Evolutionary conservation across 2,113 vertebrate species (phyloP), one percentile per base, ranked within the genome.

Genomic region (Dinomys branickii): DNA sequence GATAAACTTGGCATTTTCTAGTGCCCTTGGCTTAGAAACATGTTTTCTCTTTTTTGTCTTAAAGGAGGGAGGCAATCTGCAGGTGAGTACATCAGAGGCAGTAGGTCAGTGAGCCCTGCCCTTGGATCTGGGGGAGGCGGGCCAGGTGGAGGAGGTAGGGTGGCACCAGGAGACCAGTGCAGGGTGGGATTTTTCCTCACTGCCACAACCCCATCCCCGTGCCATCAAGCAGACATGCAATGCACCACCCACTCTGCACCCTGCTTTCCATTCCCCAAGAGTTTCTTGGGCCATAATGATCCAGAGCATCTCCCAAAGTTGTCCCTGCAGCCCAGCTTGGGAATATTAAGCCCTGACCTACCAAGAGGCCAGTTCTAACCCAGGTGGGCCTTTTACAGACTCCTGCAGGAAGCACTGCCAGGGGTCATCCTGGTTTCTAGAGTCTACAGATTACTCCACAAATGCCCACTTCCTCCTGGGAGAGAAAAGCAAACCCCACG

Each of bases 91-190:
- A 8, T 19, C 14, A 0, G 33, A 58, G 65, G 81, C 9, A 4
- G 50, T 7, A 17, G 94, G 19, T 28, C 50, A 17, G 56, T 28
- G 11, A 20, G 12, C 17, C 11, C 47, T 22, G 12, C 52, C 14
- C 33, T 13, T 19, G 83, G 26, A 9, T 38, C 22, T 16, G 9
- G n/a, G 73, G 19, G 52, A 28, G n/a, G 13, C 10, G 12, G n/a
- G 47, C 61, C 59, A 47, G 73, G 58, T 11, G 73, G 47, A 52
- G 24, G 54, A n/a, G 14, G 30, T 7, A 30, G 59, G 7, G n/a
- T 7, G 12, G 4, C 52, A 58, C 24, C n/a, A 38, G 33, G 22
- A 75, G 67, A 10, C 0, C 0, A 13, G 26, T 28, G 41, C 24
- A 77, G 73, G 73, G 24, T 30, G 44, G 58, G 47, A 19, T 19